Evolutionary conservation across 2,888 invertebrate species (phyloP), one percentile per base, ranked within the genome.

Genomic region (Noctua comes): DNA sequence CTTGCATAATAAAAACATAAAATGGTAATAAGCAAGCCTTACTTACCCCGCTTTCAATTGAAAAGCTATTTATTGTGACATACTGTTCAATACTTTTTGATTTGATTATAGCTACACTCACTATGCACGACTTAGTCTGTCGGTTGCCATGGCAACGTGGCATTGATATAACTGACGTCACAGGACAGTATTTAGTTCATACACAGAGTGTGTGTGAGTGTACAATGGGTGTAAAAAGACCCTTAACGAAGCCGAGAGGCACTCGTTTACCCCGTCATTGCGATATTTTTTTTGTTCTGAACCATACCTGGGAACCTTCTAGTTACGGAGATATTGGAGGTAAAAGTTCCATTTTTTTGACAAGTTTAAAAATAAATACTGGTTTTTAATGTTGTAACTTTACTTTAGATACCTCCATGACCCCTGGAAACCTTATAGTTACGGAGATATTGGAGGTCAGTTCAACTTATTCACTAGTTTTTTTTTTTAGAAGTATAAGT

Each of bases 71-170:
- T 76, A 57, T 69, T 16, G 65, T 76, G 59, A 71, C 68, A 75
- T 78, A 84, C 46, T 69, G 82, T 40, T 48, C 69, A 75, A 68
- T 81, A 65, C 36, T 73, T 86, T 85, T 86, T 83, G 84, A 80
- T 82, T 75, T 59, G 65, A 69, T 74, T 74, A 27, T 36, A 31
- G n/a, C 54, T 68, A 48, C 62, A 51, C 36, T 70, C 31, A 75
- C 69, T 8, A 40, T 46, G 18, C 76, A 65, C 76, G 75, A 59
- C 70, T 62, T 2, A 4, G 46, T 43, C 13, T 46, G 27, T 16
- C 0, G 6, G 77, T 85, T 78, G 13, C 72, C 40, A 76, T 78
- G 68, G 80, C 1, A 54, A 85, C 77, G 54, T 0, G 2, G 1
- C 70, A 87, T 88, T 80, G 85, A 88, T 84, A 6, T 48, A 81